Percentiles rank a stretch among this genome's conserved stretches.
Conservation (phyloP, 2,797 vertebrate genomes). For the Catamblyrhynchus diadema region DNA sequence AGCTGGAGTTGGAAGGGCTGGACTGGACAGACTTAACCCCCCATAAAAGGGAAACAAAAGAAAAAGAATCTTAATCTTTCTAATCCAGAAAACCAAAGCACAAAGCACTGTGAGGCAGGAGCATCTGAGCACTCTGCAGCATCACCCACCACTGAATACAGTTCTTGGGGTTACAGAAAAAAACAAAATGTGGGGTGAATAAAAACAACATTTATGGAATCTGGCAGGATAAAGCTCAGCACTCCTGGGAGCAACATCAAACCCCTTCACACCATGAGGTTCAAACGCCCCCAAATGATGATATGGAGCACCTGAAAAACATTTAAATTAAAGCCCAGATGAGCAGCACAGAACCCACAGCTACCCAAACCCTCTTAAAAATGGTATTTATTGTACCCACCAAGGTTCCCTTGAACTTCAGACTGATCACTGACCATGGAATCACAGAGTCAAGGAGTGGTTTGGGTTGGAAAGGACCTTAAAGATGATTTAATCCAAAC, state of each 20-base stretch:
- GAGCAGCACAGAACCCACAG: background rate
- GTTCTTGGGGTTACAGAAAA: background rate
- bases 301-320: background rate
- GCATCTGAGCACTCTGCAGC: background rate
- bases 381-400: background rate
- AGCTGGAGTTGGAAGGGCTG: slow-evolving; percentile 92
- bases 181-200: background rate
- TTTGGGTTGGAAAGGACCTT: background rate
- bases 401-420: background rate
- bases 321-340: background rate
- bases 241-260: background rate
- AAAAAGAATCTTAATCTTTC: slow-evolving; percentile 56
- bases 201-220: background rate
- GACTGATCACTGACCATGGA: background rate
- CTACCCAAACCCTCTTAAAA: background rate
- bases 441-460: background rate
- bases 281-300: background rate
- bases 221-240: background rate
- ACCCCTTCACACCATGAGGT: accelerated
- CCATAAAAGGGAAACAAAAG: slow-evolving; percentile 32
- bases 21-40: slow-evolving; percentile 88
- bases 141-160: background rate
- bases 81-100: background rate
- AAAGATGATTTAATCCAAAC: background rate
- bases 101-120: background rate